Evolutionary conservation across 2,888 invertebrate genomes (phyloP).

Genomic region (Drosophila dives): DNA sequence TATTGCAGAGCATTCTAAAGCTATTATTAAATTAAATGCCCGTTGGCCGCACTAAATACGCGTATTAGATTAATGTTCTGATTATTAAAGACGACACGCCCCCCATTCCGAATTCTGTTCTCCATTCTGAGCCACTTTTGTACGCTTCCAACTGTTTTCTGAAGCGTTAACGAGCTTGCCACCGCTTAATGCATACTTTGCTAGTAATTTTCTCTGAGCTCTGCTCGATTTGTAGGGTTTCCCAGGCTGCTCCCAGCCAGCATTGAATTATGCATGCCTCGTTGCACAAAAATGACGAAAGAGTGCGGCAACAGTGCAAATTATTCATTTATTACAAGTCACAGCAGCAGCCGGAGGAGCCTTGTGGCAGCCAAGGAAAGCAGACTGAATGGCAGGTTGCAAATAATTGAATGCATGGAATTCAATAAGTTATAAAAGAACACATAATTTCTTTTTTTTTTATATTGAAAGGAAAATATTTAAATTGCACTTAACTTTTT

Average conservation of each 20-base stretch:
- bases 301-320: constrained; percentile 46
- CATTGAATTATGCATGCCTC: constrained; percentile 72
- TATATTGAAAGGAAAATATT: not conserved
- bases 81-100: constrained; percentile 45
- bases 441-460: not conserved
- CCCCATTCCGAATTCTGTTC: not conserved
- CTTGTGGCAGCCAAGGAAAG: not conserved
- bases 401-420: constrained; percentile 11
- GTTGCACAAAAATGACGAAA: constrained; percentile 42
- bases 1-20: constrained; percentile 56
- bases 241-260: constrained; percentile 26
- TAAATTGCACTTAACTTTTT: not conserved
- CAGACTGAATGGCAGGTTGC: constrained; percentile 7
- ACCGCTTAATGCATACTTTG: constrained; percentile 63
- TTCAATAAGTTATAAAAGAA: not conserved
- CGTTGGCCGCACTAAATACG: constrained; percentile 53
- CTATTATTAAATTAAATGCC: constrained; percentile 65
- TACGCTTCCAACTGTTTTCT: constrained; percentile 24
- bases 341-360: not conserved
- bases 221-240: constrained; percentile 16
- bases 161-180: constrained; percentile 64
- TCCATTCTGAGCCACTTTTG: not conserved
- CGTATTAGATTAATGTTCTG: constrained; percentile 74
- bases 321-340: constrained; percentile 52
- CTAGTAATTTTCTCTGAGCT: constrained; percentile 12